Base-by-base conservation (phyloP, 92 coral and sea anemone genomes). In the Epizoanthus scotinus region DNA sequence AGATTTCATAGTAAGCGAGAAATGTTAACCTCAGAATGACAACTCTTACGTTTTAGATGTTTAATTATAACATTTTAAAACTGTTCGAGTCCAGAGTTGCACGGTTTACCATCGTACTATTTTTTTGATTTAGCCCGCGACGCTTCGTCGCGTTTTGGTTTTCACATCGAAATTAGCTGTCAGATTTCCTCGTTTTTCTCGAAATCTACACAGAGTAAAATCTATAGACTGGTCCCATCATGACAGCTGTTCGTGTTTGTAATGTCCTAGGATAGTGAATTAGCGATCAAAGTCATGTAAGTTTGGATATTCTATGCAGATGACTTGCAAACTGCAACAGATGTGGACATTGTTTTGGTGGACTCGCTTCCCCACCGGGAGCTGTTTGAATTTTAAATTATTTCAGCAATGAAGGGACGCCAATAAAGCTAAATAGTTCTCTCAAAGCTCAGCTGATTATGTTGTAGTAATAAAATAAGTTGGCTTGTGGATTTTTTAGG, bases 381-480 rank as follows among this genome's bases (percentile, higher is more conserved):
- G 13, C 27, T 58, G 67, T 67, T 75, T 59, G 81, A 60, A 75
- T 75, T 59, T 59, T 75, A 75, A 74, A 75, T 74, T 58, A 67
- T 31, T 38, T 9, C 40, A 36, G 1, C 15, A 21, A 21, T 60
- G 15, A 59, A 75, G 15, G 68, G 53, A 59, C 50, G 38, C 67
- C 21, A 59, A 40, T 22, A 22, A 59, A n/a, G 9, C 66, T 73
- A 75, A 58, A 58, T 75, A 75, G 66, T 56, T 59, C 5, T 22
- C 38, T 8, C 36, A 36, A 21, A 25, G 59, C 59, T 40, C 53
- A 24, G 57, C 56, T 58, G 29, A 60, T 60, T 57, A 40, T 75
- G 19, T 3, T 36, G 26, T 59, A 40, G 17, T 57, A 60, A 13
- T 19, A 36, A 47, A 47, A 47, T 47, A 47, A 47, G 10, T 47